Base-by-base conservation (phyloP, 2,797 vertebrate species). In the Eidolon dupreanum region DNA sequence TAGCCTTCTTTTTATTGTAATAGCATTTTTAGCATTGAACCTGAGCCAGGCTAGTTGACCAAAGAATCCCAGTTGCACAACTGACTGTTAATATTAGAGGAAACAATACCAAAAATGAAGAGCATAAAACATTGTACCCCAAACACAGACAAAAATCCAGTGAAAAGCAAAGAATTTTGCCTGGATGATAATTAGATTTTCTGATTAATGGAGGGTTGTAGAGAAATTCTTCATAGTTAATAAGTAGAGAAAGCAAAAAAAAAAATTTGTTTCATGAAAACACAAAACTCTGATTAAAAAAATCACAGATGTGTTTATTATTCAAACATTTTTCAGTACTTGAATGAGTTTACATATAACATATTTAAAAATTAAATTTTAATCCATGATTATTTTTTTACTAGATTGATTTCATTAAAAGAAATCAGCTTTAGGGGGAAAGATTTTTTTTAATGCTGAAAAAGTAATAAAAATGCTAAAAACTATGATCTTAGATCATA, bases 1-100 rank as follows among this genome's bases (percentile, higher is more conserved):
- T 78, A 93, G 6, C 96, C 93, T 97, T 97, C 96, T 98, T 98
- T 98, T 97, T 95, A 79, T 94, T 96, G 92, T 94, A 82, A 89
- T 92, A 96, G 90, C 92, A 86, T 97, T 94, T 97, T 93, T 96
- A 86, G 88, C 93, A 91, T 51, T 96, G 95, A 97, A 36, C 59
- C 61, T 22, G 88, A 88, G 41, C 20, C 41, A 74, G 46, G 1
- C 13, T 83, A 57, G 0, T 73, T 93, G 63, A 63, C 65, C 73
- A 74, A 92, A 66, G 7, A 88, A 57, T 81, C 11, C 55, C 28
- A 20, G 20, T 81, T 53, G 20, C 10, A 70, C 33, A 8, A 51
- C 49, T 85, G 36, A 79, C 19, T 70, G 4, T 87, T 94, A 59
- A 36, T 49, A n/a, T 82, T 92, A 78, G 33, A 57, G 55, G 46